Percentiles rank a stretch among this genome's conserved stretches.
phyloP scores from a whole-genome alignment of 2,797 vertebrate species.

The Amniataba percoides region DNA sequence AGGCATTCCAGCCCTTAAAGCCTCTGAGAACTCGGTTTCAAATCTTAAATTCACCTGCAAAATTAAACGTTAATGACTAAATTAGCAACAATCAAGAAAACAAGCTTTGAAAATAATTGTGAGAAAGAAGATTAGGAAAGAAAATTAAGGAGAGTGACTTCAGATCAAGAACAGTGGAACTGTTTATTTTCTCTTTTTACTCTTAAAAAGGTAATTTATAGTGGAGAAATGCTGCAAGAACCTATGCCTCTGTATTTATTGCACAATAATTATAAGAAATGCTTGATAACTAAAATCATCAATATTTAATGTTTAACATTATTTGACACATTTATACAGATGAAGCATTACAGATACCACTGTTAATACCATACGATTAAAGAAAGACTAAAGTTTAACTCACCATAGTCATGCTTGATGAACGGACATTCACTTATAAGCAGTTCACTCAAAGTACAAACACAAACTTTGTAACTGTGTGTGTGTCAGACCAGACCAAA shows the following conservation, averaged over 20 bases:
- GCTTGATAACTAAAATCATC: not conserved
- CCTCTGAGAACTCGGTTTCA: not conserved
- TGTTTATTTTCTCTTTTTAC: not conserved
- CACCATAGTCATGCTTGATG: not conserved
- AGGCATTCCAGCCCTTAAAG: not conserved
- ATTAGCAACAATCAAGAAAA: not conserved
- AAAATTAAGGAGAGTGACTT: not conserved
- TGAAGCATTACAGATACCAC: not conserved
- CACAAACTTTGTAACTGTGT: not conserved
- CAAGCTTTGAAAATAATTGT: not conserved
- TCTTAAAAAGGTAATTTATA: not conserved
- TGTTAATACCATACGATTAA: not conserved
- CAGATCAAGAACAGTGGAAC: not conserved
- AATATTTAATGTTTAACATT: not conserved
- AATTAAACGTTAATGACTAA: not conserved
- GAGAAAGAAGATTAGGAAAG: not conserved
- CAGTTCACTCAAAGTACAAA: not conserved
- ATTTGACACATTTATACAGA: not conserved
- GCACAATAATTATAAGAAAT: not conserved
- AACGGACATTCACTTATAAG: too few relatives aligned
- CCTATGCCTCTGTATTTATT: not conserved
- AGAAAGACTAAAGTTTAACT: not conserved
- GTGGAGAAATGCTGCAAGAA: not conserved
- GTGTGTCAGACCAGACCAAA: not conserved
- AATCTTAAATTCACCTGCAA: not conserved